A percentile compares a stretch with the other conserved stretches of the same genome.
These are phyloP conservation scores for Lepas anatifera DNA, from an alignment of 2,888 invertebrate genomes.

Conservation along the genomic window DNA sequence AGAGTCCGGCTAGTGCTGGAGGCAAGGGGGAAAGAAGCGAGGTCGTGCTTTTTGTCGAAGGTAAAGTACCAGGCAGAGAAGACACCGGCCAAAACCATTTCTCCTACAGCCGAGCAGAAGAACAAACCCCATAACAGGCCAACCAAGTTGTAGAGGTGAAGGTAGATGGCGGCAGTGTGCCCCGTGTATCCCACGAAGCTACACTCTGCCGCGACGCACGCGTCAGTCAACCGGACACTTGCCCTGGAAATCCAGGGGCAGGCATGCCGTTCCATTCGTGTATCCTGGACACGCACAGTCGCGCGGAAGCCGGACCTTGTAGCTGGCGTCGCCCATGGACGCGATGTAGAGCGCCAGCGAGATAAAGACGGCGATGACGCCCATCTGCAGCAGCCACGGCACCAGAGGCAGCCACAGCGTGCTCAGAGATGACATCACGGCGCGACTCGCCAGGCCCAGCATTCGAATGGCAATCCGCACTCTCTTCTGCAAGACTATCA, in stretches of 20 bases:
- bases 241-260: constrained; percentile 42
- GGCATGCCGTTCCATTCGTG: constrained; percentile 38
- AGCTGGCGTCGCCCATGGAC: constrained; percentile 52
- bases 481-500: constrained; percentile 62
- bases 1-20: constrained; percentile 53
- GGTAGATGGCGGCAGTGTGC: constrained; percentile 34
- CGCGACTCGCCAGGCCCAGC: constrained; percentile 79
- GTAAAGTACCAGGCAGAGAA: constrained; percentile 80
- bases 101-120: constrained; percentile 75
- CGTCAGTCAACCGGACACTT: constrained; percentile 35
- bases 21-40: constrained; percentile 74
- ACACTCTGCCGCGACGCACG: constrained; percentile 42
- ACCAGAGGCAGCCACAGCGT: constrained; percentile 81
- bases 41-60: constrained; percentile 56
- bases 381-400: constrained; percentile 71
- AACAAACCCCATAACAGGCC: constrained; percentile 82
- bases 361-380: constrained; percentile 56
- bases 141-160: constrained; percentile 49
- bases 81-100: constrained; percentile 72
- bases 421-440: constrained; percentile 69
- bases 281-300: constrained; percentile 10
- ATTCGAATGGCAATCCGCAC: constrained; percentile 80
- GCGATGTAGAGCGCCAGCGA: constrained; percentile 55
- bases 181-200: constrained; percentile 46
- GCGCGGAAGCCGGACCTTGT: constrained; percentile 37